Evolutionary conservation across 2,797 vertebrate species (phyloP), one percentile per base, ranked within the genome.

Genomic region (Nyctalus aviator): DNA sequence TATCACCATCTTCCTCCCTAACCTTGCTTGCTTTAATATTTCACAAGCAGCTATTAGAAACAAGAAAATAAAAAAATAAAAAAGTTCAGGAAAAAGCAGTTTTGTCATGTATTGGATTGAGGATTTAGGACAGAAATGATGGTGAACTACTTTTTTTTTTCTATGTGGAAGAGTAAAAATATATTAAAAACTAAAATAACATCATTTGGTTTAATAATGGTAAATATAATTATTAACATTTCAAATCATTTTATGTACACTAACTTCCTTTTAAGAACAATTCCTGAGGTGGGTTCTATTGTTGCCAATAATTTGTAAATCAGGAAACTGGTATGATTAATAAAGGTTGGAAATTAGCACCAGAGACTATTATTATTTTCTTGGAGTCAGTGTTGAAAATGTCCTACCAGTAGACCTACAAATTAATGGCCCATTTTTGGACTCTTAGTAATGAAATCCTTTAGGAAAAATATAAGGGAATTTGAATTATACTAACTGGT

Each of bases 151-250:
- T 91, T 53, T 85, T 53, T 85, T 85, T 79, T 64, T 50, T 78
- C 27, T 84, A 21, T 4, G 46, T 25, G 14, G 37, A 66, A 84
- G 50, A 72, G 11, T 6, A 35, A 81, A 81, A 55, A 50, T 90
- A 57, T n/a, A 25, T 88, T 44, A 44, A 55, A 37, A 84, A 90
- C 75, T 37, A 69, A 62, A 88, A 72, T 62, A 59, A 21, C 8
- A 53, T 90, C 1, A 21, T 57, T 79, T 88, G 30, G 14, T 17
- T 84, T 83, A 50, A 66, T 46, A 55, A 64, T 57, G 6, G 76
- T 84, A 88, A 88, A 68, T 82, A 75, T 59, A 44, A 84, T 69
- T 44, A 37, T 48, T 77, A 93, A 50, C 8, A 55, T 82, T 69
- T 86, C 25, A 7, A 71, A 50, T 71, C 23, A 75, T 44, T 87